Conservation (phyloP, 2,113 vertebrate species). For the Alethe diademata region DNA sequence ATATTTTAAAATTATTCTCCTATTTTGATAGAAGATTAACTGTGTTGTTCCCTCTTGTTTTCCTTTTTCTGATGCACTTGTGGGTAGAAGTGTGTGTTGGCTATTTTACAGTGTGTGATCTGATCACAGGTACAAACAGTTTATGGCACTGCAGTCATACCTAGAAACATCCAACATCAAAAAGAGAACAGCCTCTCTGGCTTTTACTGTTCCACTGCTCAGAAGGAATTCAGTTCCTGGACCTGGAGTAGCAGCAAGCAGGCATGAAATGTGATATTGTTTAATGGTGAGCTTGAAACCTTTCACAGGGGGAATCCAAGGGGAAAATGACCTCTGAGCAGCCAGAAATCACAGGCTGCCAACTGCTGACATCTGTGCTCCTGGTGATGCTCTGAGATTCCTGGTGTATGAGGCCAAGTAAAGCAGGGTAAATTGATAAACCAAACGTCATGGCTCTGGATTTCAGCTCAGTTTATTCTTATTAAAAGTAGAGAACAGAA, state of each 20-base stretch:
- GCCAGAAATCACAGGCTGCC: neutral
- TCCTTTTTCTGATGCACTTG: neutral
- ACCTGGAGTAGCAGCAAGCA: constrained; percentile 39
- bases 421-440: constrained; percentile 38
- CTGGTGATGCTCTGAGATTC: constrained; percentile 15
- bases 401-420: neutral
- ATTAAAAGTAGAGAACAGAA: neutral
- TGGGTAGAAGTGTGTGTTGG: neutral
- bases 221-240: constrained; percentile 17
- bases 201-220: neutral
- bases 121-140: constrained; percentile 49
- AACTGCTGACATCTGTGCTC: neutral
- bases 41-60: neutral
- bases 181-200: constrained; percentile 27
- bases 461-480: neutral
- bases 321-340: constrained; percentile 23
- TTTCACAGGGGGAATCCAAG: neutral
- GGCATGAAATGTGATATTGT: constrained; percentile 32
- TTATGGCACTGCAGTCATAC: neutral
- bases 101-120: constrained; percentile 46
- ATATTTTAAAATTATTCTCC: neutral
- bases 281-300: constrained; percentile 22
- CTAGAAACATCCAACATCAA: constrained; percentile 25
- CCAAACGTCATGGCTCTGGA: neutral
- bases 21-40: neutral